Evolutionary conservation across 2,888 invertebrate species (phyloP).

Genomic region (Strigamia transsilvanica): DNA sequence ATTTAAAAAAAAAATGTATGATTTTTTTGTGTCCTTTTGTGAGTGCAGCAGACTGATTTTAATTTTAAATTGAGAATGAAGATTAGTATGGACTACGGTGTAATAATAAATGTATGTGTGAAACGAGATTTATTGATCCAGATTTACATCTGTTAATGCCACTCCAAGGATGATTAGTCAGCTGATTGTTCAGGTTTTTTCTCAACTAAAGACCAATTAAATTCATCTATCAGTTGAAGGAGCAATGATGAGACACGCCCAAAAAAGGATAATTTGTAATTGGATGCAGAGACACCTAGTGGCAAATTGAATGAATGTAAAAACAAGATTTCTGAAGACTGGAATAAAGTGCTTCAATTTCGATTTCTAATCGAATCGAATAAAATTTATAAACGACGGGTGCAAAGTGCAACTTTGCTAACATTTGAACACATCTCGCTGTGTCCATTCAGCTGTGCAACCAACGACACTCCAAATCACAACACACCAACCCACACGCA

Average conservation of each 20-base stretch:
- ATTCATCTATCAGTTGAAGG: not conserved
- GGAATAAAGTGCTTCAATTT: no score
- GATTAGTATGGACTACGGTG: not conserved
- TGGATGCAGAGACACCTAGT: not conserved
- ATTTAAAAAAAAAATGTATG: not conserved
- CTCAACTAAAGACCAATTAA: not conserved
- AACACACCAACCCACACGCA: no score
- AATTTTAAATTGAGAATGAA: not conserved
- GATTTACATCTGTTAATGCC: slow-evolving; percentile 9
- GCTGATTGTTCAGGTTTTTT: not conserved
- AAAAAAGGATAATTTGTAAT: not conserved
- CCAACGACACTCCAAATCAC: no score
- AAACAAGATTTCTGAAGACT: no score
- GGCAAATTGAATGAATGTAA: no score
- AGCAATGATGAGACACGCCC: not conserved
- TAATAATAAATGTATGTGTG: not conserved
- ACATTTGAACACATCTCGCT: no score
- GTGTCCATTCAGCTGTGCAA: no score
- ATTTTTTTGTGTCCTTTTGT: not conserved
- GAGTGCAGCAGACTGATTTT: not conserved
- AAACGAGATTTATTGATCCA: not conserved
- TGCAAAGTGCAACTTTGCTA: no score
- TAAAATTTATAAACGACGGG: no score
- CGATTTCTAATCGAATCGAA: no score
- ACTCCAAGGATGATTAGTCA: slow-evolving; percentile 15